These are phyloP conservation scores for Cottoperca gobio DNA, from an alignment of 2,797 vertebrate genomes.

Conservation along the genomic window DNA sequence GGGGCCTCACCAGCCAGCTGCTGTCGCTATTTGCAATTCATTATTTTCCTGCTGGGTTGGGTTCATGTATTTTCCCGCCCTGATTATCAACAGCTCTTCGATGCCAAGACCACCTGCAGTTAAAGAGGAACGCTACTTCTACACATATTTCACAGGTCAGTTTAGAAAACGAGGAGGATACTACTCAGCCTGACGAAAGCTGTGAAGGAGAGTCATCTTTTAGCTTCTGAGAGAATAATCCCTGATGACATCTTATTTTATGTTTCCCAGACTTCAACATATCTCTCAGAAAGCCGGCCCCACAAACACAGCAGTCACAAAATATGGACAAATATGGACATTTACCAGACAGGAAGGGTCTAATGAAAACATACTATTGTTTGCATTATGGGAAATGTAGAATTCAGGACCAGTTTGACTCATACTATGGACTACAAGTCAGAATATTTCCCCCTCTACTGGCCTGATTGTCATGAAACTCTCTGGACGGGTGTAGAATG, in stretches of 20 bases:
- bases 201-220: neutral
- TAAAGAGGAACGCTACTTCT: neutral
- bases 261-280: neutral
- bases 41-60: conserved; percentile 12
- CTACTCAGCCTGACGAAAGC: neutral
- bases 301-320: neutral
- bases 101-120: conserved; percentile 6
- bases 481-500: too few species aligned
- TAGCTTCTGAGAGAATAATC: neutral
- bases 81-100: conserved; percentile 4
- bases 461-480: too few species aligned
- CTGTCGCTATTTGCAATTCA: conserved; percentile 25
- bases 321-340: neutral
- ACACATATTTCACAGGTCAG: neutral
- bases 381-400: neutral
- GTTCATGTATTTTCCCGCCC: neutral
- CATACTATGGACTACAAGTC: neutral
- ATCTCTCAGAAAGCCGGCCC: neutral
- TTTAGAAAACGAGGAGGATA: neutral
- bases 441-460: neutral
- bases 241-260: neutral
- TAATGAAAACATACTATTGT: too few species aligned
- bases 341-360: neutral
- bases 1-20: neutral
- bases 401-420: neutral